These are phyloP conservation scores for Odontothrips loti DNA, from an alignment of 2,888 invertebrate species.

Conservation along the genomic window DNA sequence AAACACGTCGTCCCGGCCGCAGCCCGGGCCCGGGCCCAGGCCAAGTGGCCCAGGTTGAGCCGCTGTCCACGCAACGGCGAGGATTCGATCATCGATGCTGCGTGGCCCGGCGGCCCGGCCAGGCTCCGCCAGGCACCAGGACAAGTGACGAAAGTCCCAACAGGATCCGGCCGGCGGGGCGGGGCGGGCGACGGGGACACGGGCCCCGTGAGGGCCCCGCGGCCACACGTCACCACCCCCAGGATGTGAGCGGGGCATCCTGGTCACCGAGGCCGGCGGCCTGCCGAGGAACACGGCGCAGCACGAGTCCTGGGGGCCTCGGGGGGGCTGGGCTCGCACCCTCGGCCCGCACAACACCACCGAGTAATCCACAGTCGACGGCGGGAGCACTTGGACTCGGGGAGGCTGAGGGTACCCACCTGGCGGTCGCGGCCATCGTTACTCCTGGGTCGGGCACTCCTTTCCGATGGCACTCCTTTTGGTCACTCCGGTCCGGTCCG, in stretches of 20 bases:
- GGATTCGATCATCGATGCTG: conserved; percentile 25
- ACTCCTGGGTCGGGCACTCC: background rate
- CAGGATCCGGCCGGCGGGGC: background rate
- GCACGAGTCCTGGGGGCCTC: too few relatives aligned
- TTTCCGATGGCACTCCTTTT: background rate
- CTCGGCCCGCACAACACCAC: too few relatives aligned
- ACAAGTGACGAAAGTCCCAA: background rate
- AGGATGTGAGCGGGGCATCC: too few relatives aligned
- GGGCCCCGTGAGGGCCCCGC: too few relatives aligned
- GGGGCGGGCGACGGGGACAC: background rate
- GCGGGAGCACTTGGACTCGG: background rate
- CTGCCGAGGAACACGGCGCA: too few relatives aligned
- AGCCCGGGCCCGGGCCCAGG: background rate
- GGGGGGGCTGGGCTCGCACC: too few relatives aligned
- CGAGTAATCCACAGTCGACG: too few relatives aligned
- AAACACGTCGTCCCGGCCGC: background rate
- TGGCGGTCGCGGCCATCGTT: conserved; percentile 13
- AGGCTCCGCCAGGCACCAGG: background rate
- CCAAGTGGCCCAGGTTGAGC: conserved; percentile 16
- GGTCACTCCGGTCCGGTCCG: background rate
- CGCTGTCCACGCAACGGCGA: background rate
- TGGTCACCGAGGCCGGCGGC: too few relatives aligned
- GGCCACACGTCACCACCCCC: too few relatives aligned
- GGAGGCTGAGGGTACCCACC: background rate
- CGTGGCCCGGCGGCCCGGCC: background rate